Evolutionary conservation across 2,888 invertebrate genomes (phyloP).

Genomic region (Euproctis similis): DNA sequence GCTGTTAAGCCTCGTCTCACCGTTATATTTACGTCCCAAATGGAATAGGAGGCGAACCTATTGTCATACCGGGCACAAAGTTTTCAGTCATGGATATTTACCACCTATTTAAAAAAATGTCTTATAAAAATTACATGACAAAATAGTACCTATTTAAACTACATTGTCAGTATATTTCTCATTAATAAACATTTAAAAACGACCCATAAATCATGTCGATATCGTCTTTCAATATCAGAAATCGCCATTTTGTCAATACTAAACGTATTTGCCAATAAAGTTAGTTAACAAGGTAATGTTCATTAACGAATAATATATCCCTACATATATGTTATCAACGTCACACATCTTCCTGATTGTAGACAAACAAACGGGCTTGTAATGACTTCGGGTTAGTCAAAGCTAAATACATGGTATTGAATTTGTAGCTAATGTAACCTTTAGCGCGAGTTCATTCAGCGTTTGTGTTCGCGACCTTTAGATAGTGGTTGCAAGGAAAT

Average conservation of each 20-base stretch:
- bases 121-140: too few relatives aligned
- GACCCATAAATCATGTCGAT: too few relatives aligned
- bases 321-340: constrained; percentile 18
- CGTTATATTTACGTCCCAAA: too few relatives aligned
- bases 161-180: too few relatives aligned
- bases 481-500: constrained; percentile 68
- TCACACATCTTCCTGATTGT: constrained; percentile 27
- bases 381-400: constrained; percentile 29
- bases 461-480: constrained; percentile 62
- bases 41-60: too few relatives aligned
- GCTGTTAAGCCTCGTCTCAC: too few relatives aligned
- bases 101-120: too few relatives aligned
- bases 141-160: too few relatives aligned
- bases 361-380: constrained; percentile 30
- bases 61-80: too few relatives aligned
- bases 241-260: constrained; percentile 11
- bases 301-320: constrained; percentile 20
- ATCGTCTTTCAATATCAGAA: constrained; percentile 1
- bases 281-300: constrained; percentile 20
- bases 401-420: constrained; percentile 46
- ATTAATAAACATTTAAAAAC: too few relatives aligned
- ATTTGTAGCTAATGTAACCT: constrained; percentile 64
- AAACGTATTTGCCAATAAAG: constrained; percentile 21
- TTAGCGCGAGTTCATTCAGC: constrained; percentile 44
- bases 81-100: too few relatives aligned